Percentiles rank a stretch among this genome's conserved stretches.
Conservation (phyloP, 53 echinoderm and acorn worm genomes). For the Echinarachnius parma region DNA sequence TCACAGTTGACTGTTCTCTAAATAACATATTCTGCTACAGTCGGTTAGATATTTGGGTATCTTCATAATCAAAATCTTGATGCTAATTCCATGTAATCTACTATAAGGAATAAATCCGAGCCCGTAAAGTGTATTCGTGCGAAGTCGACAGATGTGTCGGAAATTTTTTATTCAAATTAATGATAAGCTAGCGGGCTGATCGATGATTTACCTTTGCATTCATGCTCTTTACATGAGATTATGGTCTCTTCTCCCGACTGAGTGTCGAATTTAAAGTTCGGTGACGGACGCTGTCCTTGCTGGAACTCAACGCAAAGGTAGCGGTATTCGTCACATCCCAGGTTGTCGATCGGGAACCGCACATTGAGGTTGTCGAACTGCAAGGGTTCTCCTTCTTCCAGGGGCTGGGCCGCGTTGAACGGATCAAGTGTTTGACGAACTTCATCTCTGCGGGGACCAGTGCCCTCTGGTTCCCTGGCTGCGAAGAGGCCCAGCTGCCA, state of each 20-base stretch:
- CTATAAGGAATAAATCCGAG: background rate
- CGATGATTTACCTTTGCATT: constrained; percentile 71
- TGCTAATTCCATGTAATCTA: no score
- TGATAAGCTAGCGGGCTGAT: no score
- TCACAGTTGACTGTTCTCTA: no score
- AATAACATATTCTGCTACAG: no score
- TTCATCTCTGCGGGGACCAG: constrained; percentile 52
- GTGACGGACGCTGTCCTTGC: constrained; percentile 61
- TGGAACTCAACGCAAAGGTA: constrained; percentile 86
- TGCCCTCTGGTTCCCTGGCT: constrained; percentile 58
- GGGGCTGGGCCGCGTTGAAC: constrained; percentile 57
- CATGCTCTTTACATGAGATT: constrained; percentile 65
- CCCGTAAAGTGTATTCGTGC: no score
- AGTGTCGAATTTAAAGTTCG: constrained; percentile 69
- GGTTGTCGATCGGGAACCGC: constrained; percentile 62
- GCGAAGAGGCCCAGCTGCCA: constrained; percentile 85
- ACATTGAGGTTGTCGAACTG: constrained; percentile 60
- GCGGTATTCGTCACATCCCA: constrained; percentile 72
- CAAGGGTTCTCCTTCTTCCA: constrained; percentile 66
- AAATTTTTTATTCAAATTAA: no score
- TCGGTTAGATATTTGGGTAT: no score
- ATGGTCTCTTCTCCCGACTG: constrained; percentile 58
- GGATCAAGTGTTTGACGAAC: constrained; percentile 65
- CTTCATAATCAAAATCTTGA: no score
- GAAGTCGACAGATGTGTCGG: no score